Conservation (phyloP, 2,888 invertebrate species). For the Drosophila buzzatii region DNA sequence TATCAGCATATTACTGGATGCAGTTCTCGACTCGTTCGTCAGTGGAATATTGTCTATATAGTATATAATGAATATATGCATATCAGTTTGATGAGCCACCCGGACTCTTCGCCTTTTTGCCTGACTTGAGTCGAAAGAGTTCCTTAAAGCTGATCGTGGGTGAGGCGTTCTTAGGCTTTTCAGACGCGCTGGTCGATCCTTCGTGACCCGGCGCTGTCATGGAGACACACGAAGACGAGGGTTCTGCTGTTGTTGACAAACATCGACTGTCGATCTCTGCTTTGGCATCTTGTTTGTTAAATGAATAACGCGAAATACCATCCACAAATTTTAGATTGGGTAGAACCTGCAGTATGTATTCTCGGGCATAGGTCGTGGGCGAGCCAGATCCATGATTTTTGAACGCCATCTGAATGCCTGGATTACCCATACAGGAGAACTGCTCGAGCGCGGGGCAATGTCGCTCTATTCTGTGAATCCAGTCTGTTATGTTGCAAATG, state of each 20-base stretch:
- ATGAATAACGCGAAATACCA: constrained; percentile 61
- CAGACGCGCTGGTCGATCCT: constrained; percentile 60
- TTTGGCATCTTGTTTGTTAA: neutral
- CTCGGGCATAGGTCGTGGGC: constrained; percentile 84
- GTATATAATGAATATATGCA: neutral
- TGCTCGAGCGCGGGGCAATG: constrained; percentile 91
- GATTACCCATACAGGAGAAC: constrained; percentile 92
- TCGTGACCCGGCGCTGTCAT: constrained; percentile 48
- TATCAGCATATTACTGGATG: constrained; percentile 20
- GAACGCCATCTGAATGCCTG: constrained; percentile 89
- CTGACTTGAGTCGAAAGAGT: constrained; percentile 72
- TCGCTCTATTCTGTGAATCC: constrained; percentile 89
- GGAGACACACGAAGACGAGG: constrained; percentile 46
- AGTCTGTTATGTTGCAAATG: constrained; percentile 89
- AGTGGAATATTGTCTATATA: constrained; percentile 16
- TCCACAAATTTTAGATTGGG: constrained; percentile 80
- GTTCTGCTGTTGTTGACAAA: neutral
- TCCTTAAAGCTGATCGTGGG: constrained; percentile 74
- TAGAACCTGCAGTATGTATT: constrained; percentile 76
- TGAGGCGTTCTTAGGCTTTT: constrained; percentile 48
- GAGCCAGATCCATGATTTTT: constrained; percentile 36
- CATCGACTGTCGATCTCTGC: constrained; percentile 10
- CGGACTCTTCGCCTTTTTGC: constrained; percentile 58
- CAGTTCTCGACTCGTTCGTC: neutral
- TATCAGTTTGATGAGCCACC: constrained; percentile 71